phyloP scores from a whole-genome alignment of 2,888 invertebrate species.

The Chaetoderma sp. region DNA sequence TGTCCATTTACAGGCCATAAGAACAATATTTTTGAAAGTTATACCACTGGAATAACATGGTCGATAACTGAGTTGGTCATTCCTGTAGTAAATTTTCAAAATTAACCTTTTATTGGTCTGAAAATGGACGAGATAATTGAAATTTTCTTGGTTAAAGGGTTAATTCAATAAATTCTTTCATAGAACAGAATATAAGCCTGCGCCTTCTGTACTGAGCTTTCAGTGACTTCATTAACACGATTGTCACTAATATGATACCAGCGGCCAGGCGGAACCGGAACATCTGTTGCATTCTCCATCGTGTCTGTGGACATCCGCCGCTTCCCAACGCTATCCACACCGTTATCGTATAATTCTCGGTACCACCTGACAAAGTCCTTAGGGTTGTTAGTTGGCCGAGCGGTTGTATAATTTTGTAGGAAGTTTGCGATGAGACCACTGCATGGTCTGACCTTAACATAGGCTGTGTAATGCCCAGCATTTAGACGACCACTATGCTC shows the following conservation, averaged over 20 bases:
- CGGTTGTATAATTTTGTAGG: slow-evolving; percentile 34
- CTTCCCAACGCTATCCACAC: slow-evolving; percentile 26
- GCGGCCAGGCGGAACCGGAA: slow-evolving; percentile 74
- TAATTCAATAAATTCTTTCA: slow-evolving; percentile 79
- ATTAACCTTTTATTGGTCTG: too few species aligned
- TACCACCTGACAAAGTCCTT: slow-evolving; percentile 49
- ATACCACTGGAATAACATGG: too few species aligned
- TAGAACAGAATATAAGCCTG: slow-evolving; percentile 98
- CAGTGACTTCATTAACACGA: slow-evolving; percentile 82
- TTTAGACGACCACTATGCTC: slow-evolving; percentile 93
- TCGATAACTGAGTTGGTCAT: too few species aligned
- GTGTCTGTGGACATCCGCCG: too few species aligned
- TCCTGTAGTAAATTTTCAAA: too few species aligned
- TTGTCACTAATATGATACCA: slow-evolving; percentile 97
- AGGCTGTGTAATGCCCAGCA: slow-evolving; percentile 93
- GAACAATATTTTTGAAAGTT: too few species aligned
- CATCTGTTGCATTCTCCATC: slow-evolving; percentile 38
- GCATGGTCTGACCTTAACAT: slow-evolving; percentile 81
- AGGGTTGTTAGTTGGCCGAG: slow-evolving; percentile 35
- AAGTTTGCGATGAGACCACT: slow-evolving; percentile 49
- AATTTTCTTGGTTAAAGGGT: too few species aligned
- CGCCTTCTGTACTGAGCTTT: slow-evolving; percentile 83
- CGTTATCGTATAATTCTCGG: slow-evolving; percentile 35
- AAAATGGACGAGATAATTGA: too few species aligned
- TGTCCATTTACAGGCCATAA: too few species aligned